phyloP scores from a whole-genome alignment of 2,888 invertebrate genomes.

The Zele albiditarsus region DNA sequence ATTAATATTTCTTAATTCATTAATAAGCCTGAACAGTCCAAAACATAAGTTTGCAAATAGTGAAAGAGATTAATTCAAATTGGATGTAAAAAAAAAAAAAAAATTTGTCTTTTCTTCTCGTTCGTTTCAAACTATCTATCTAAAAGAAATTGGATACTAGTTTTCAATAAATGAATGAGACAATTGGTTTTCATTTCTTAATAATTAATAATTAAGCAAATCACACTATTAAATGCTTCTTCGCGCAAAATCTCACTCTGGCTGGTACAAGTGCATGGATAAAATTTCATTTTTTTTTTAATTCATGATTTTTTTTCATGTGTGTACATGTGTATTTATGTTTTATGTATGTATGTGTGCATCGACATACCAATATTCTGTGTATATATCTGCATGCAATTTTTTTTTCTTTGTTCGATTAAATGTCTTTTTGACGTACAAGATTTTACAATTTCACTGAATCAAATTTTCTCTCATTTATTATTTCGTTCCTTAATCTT shows the following conservation, averaged over 20 bases:
- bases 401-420: constrained; percentile 2
- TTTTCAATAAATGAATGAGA: neutral
- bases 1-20: constrained; percentile 1
- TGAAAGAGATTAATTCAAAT: neutral
- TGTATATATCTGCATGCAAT: neutral
- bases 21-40: neutral
- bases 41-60: neutral
- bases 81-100: constrained; percentile 4
- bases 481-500: constrained; percentile 44
- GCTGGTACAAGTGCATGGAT: neutral
- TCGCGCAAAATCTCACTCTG: constrained; percentile 26
- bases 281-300: constrained; percentile 21
- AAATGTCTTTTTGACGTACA: neutral
- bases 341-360: constrained; percentile 10
- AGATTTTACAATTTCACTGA: constrained; percentile 22
- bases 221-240: constrained; percentile 25
- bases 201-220: constrained; percentile 10
- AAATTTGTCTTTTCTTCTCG: neutral
- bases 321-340: constrained; percentile 16
- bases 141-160: constrained; percentile 14
- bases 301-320: neutral
- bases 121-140: neutral
- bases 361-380: neutral
- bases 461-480: constrained; percentile 43
- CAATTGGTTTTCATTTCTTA: constrained; percentile 8